Evolutionary conservation across 2,888 invertebrate species (phyloP).

Genomic region (Melanophora roralis): DNA sequence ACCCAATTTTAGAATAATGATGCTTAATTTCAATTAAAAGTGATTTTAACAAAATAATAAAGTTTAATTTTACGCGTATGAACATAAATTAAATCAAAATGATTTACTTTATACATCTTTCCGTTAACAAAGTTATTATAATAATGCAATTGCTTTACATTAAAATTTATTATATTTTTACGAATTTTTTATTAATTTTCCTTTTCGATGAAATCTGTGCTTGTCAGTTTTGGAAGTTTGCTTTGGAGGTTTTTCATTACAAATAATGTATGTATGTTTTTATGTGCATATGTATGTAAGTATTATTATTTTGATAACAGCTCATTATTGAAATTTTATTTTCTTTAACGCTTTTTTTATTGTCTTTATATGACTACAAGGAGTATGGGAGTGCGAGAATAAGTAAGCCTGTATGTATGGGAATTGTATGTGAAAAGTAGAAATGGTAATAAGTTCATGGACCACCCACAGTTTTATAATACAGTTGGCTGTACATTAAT

Average conservation of each 20-base stretch:
- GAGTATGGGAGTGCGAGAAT: not conserved
- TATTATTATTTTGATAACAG: conserved; percentile 53
- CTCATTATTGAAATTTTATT: conserved; percentile 56
- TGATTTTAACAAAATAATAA: not conserved
- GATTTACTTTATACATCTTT: conserved; percentile 27
- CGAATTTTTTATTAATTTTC: conserved; percentile 44
- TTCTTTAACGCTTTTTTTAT: conserved; percentile 27
- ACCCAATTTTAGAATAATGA: no score
- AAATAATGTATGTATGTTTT: not conserved
- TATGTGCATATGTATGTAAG: no score
- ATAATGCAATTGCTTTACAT: conserved; percentile 44
- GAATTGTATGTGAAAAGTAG: conserved; percentile 36
- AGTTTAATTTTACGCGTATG: conserved; percentile 41
- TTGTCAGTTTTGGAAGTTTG: conserved; percentile 55
- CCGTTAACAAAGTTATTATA: conserved; percentile 31
- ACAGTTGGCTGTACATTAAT: not conserved
- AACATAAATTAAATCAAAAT: conserved; percentile 42
- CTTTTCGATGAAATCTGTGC: conserved; percentile 26
- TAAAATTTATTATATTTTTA: conserved; percentile 59
- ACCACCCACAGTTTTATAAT: conserved; percentile 58
- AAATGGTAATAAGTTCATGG: conserved; percentile 52
- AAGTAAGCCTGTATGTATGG: not conserved
- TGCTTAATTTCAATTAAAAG: conserved; percentile 32
- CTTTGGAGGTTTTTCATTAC: not conserved
- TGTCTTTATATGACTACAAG: not conserved